Evolutionary conservation across 2,888 invertebrate genomes (phyloP), one percentile per base, ranked within the genome.

Genomic region (Yponomeuta sedellus): DNA sequence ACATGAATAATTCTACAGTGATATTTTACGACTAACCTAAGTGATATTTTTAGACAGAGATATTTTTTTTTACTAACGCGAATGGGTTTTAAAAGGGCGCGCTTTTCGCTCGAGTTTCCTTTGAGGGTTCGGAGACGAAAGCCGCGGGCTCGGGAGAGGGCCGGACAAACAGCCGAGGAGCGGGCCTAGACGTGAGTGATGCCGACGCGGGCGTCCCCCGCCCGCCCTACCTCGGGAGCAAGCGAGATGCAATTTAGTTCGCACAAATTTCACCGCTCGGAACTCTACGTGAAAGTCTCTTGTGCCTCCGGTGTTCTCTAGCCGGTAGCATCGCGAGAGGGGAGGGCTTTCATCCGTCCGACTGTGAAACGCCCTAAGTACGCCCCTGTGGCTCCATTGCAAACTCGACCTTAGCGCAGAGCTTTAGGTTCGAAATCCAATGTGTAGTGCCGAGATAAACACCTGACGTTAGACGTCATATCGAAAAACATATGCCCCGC

Each of bases 381-480:
- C 72, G 77, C 65, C 22, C 57, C 52, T 20, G 12, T 16, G 40
- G 8, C 57, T n/a, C n/a, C 11, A 10, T n/a, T 19, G 16, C 20
- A 44, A 28, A 40, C 19, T 16, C 20, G 25, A 52, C 25, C 10
- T 25, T 64, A 56, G 10, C 22, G 12, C 5, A 2, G 28, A 25
- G 19, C 11, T 10, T 25, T 39, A 61, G 44, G 25, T 57, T 25
- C 4, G 4, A 28, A 10, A 57, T 65, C 44, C 2, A 5, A 64
- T 34, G 56, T 11, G 11, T 1, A 2, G 11, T 22, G 44, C 71
- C 67, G 77, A 82, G 86, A 89, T 87, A 88, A 88, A 90, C 91
- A 91, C 90, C 91, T 90, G 90, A 89, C 90, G 87, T 88, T 87
- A 83, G 84, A 83, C 88, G 83, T 89, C 88, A 90, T 88, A 87